These are phyloP conservation scores for Tamandua tetradactyla DNA, from an alignment of 2,797 vertebrate species.

Conservation along the genomic window DNA sequence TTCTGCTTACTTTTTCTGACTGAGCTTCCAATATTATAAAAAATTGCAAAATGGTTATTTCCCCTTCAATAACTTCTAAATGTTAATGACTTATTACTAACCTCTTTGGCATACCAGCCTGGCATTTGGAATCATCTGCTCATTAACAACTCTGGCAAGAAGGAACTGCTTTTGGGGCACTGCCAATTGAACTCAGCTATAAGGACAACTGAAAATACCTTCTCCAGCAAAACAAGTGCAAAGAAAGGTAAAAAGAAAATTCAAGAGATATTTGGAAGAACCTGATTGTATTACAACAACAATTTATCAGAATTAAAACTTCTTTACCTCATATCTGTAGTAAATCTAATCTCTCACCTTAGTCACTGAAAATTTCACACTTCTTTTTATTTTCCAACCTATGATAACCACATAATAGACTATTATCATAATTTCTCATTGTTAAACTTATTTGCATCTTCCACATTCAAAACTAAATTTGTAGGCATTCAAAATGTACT, in stretches of 20 bases:
- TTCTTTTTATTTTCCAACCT: conserved; percentile 27
- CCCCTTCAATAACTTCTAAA: conserved; percentile 67
- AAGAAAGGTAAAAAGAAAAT: conserved; percentile 63
- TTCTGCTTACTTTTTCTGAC: conserved; percentile 56
- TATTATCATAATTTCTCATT: conserved; percentile 27
- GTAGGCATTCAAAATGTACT: conserved; percentile 31
- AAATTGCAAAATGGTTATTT: conserved; percentile 60
- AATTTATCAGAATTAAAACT: conserved; percentile 26
- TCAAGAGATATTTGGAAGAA: conserved; percentile 30
- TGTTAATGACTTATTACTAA: conserved; percentile 74
- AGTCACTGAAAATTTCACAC: conserved; percentile 51
- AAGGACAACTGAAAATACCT: conserved; percentile 71
- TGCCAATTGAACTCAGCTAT: conserved; percentile 61
- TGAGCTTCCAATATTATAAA: conserved; percentile 44
- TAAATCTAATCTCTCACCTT: conserved; percentile 40
- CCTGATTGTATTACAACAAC: neutral
- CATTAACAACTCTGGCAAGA: conserved; percentile 68
- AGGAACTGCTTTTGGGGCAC: conserved; percentile 46
- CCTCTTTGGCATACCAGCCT: conserved; percentile 65
- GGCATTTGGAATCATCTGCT: conserved; percentile 74
- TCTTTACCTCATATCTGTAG: conserved; percentile 17
- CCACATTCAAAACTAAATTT: conserved; percentile 20
- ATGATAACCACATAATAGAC: conserved; percentile 10
- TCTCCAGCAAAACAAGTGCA: conserved; percentile 54
- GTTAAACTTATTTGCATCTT: conserved; percentile 11